These are phyloP conservation scores for Drepanosiphum platanoidis DNA, from an alignment of 2,888 invertebrate genomes.

Conservation along the genomic window DNA sequence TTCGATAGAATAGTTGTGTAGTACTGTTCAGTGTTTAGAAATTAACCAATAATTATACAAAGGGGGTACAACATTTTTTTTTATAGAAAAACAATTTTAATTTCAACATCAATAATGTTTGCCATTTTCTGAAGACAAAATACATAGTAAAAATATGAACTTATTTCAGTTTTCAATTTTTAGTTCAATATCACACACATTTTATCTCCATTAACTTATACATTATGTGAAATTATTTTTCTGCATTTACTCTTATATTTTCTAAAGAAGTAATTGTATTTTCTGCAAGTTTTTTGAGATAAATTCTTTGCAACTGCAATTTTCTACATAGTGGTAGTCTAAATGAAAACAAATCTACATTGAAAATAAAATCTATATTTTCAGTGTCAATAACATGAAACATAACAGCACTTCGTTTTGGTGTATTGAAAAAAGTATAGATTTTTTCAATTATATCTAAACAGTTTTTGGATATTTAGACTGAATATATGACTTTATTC, in stretches of 20 bases:
- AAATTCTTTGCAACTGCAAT: constrained; percentile 27
- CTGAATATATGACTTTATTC: constrained; percentile 51
- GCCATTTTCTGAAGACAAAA: not conserved
- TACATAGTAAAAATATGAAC: constrained; percentile 6
- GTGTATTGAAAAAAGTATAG: constrained; percentile 29
- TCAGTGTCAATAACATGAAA: constrained; percentile 33
- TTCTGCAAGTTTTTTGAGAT: constrained; percentile 41
- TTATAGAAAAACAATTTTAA: too few species aligned
- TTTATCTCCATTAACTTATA: constrained; percentile 36
- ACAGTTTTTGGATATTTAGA: constrained; percentile 50
- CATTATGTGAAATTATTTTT: constrained; percentile 41
- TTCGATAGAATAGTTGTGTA: too few species aligned
- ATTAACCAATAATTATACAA: too few species aligned
- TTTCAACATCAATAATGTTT: constrained; percentile 22
- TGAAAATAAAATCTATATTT: not conserved
- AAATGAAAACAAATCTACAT: too few species aligned
- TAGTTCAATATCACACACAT: not conserved
- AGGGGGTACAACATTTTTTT: too few species aligned
- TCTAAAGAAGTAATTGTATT: constrained; percentile 26
- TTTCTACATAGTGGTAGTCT: not conserved
- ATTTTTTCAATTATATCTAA: constrained; percentile 28
- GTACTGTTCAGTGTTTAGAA: too few species aligned
- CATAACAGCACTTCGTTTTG: constrained; percentile 31
- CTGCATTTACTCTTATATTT: constrained; percentile 24
- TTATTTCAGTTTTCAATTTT: constrained; percentile 6